These are phyloP conservation scores for Tetragnatha montana DNA, from an alignment of 2,888 invertebrate genomes.

Conservation along the genomic window DNA sequence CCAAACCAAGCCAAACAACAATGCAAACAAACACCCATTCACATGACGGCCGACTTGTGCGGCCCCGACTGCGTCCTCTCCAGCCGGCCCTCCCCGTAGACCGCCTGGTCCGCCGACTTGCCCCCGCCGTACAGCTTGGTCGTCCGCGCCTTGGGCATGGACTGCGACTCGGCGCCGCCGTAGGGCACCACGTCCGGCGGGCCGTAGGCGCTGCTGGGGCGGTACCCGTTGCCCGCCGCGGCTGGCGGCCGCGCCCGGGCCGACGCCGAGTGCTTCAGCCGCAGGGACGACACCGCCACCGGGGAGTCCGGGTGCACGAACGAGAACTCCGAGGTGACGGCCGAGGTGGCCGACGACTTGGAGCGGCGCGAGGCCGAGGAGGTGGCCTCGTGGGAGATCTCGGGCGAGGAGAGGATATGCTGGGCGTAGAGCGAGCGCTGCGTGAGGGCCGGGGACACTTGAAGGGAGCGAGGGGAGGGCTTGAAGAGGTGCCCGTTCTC, in stretches of 20 bases:
- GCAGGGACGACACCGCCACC: constrained; percentile 63
- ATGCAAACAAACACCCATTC: constrained; percentile 1
- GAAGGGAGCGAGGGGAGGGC: constrained; percentile 71
- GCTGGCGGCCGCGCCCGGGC: constrained; percentile 31
- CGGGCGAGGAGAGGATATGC: constrained; percentile 71
- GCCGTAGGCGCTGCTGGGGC: constrained; percentile 71
- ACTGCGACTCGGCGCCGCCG: constrained; percentile 49
- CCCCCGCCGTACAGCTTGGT: neutral
- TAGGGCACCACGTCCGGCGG: constrained; percentile 47
- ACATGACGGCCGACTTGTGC: constrained; percentile 58
- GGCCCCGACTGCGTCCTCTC: constrained; percentile 65
- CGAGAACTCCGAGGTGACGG: constrained; percentile 72
- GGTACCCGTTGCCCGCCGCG: constrained; percentile 52
- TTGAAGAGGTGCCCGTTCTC: constrained; percentile 66
- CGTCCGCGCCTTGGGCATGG: constrained; percentile 56
- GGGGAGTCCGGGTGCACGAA: constrained; percentile 72
- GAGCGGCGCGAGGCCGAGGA: constrained; percentile 33
- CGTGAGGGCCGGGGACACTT: constrained; percentile 71
- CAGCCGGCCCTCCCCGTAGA: constrained; percentile 35
- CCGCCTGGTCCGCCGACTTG: constrained; percentile 58
- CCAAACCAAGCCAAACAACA: too few relatives aligned
- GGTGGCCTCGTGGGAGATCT: constrained; percentile 58
- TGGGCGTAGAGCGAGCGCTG: constrained; percentile 73
- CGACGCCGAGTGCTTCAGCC: constrained; percentile 46
- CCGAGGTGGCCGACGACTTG: constrained; percentile 68